Evolutionary conservation across 2,888 invertebrate genomes (phyloP).

Genomic region (Augochlorella aurata): DNA sequence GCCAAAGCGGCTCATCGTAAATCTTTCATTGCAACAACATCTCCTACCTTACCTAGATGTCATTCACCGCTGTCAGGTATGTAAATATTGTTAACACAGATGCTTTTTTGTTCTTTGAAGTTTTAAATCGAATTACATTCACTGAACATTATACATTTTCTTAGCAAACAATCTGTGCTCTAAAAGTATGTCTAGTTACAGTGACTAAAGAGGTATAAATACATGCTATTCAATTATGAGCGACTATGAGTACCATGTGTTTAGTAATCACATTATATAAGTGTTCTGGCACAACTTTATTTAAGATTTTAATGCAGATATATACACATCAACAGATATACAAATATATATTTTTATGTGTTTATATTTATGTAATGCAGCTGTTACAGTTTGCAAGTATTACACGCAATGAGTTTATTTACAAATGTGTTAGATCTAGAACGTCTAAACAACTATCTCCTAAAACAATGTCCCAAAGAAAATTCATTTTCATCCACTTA

Average conservation of each 20-base stretch:
- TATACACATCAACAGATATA: neutral
- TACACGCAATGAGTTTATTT: slow-evolving; percentile 31
- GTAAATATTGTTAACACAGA: neutral
- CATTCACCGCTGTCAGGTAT: slow-evolving; percentile 89
- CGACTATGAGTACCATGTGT: slow-evolving; percentile 5
- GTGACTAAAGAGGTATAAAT: neutral
- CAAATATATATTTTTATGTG: neutral
- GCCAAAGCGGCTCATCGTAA: slow-evolving; percentile 87
- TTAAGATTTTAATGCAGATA: slow-evolving; percentile 19
- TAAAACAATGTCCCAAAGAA: slow-evolving; percentile 17
- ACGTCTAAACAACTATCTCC: slow-evolving; percentile 21
- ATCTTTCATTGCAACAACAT: slow-evolving; percentile 89
- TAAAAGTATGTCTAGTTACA: neutral
- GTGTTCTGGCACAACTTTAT: slow-evolving; percentile 43
- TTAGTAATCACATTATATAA: slow-evolving; percentile 40
- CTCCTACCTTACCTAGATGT: slow-evolving; percentile 89
- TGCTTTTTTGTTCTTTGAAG: neutral
- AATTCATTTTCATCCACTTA: slow-evolving; percentile 37
- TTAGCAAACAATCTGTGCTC: neutral
- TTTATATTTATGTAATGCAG: slow-evolving; percentile 21
- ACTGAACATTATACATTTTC: neutral
- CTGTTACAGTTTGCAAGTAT: slow-evolving; percentile 20
- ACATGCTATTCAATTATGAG: neutral
- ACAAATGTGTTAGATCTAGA: slow-evolving; percentile 49
- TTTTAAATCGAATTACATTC: neutral